Evolutionary conservation across 2,113 vertebrate genomes (phyloP).

Genomic region (Lepisosteus oculatus): DNA sequence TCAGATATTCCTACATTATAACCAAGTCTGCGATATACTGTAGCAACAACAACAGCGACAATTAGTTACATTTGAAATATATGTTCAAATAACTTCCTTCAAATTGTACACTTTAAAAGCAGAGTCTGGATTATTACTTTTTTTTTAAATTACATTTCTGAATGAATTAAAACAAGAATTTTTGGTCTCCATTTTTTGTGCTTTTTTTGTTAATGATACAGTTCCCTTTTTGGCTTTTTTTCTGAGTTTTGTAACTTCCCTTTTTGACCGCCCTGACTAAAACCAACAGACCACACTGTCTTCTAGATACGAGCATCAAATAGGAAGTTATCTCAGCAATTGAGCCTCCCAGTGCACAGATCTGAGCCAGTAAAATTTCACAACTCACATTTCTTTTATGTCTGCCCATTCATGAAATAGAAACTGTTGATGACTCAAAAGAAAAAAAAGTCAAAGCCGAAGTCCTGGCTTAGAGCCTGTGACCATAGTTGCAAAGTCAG

Average conservation of each 20-base stretch:
- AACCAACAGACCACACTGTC: conserved; percentile 37
- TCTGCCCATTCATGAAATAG: conserved; percentile 35
- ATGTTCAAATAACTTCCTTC: too few relatives aligned
- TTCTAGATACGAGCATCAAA: conserved; percentile 33
- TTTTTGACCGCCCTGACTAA: conserved; percentile 33
- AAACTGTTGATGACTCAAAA: conserved; percentile 46
- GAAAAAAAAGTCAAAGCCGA: conserved; percentile 25
- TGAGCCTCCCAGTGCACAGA: conserved; percentile 13
- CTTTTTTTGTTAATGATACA: conserved; percentile 25
- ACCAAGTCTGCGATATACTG: too few relatives aligned
- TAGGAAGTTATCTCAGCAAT: conserved; percentile 36
- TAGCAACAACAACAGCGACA: too few relatives aligned
- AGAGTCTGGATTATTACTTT: too few relatives aligned
- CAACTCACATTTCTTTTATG: conserved; percentile 35
- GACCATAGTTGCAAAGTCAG: conserved; percentile 64
- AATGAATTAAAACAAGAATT: too few relatives aligned
- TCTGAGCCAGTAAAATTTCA: conserved; percentile 39
- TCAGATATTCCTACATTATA: too few relatives aligned
- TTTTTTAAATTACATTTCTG: too few relatives aligned
- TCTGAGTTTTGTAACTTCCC: conserved; percentile 33
- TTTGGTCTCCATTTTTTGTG: conserved; percentile 7
- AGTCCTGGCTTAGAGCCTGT: conserved; percentile 21
- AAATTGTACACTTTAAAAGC: too few relatives aligned
- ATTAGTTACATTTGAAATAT: too few relatives aligned
- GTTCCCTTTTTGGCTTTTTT: conserved; percentile 49